Base-by-base conservation (phyloP, 2,797 vertebrate species). In the Liparis tanakae region DNA sequence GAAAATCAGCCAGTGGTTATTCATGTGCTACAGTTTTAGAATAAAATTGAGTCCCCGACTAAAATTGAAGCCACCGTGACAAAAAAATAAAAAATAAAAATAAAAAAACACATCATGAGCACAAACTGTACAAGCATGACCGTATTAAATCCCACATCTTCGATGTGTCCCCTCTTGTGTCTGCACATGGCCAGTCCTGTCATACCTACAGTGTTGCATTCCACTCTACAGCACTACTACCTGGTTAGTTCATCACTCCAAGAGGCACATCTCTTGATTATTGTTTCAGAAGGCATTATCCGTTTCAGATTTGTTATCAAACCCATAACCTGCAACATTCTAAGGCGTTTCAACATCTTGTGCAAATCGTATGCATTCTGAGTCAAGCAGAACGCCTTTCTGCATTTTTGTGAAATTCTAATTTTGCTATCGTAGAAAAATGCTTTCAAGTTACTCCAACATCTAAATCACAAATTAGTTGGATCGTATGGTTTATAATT, bases 281-380 rank as follows among this genome's bases (percentile, higher is more conserved):
- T 88, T 84, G 74, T 83, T 73, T 88, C 86, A 85, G 71, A 92
- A 93, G 87, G 92, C 90, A 88, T 93, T 62, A 68, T 77, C 65
- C 58, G n/a, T 72, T 76, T 74, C 88, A 92, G 87, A 90, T 87
- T 85, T 86, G 70, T 87, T 70, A 81, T 79, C 76, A 85, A 69
- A 91, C 72, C 77, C 54, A 79, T 66, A 70, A 90, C 81, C 82
- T 88, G 85, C 87, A 74, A 78, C 78, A 73, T 86, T 87, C 81
- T 89, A 90, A 93, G 92, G 91, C 90, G 89, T 91, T 87, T 86
- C 81, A 91, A 91, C 76, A 85, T 88, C 75, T 78, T 91, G 93
- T 93, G 92, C 93, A 94, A 94, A 92, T 89, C 85, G 56, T 83
- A 79, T 64, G 85, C 88, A 79, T 79, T 92, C 79, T 80, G 83